Evolutionary conservation across 2,888 invertebrate species (phyloP).

Genomic region (Drosophila cyrtoloma): DNA sequence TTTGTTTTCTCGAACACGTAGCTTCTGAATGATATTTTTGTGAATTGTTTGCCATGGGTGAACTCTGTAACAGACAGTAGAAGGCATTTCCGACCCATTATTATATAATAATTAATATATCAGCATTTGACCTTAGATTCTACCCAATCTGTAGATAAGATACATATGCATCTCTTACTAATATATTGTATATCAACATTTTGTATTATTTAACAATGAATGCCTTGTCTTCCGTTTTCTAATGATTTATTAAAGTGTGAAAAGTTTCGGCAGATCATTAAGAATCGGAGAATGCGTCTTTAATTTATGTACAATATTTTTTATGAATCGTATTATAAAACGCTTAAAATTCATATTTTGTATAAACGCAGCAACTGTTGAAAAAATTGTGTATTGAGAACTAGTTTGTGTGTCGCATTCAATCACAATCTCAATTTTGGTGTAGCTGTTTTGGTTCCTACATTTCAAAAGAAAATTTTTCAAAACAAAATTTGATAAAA

Average conservation of each 20-base stretch:
- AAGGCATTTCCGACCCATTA: conserved; percentile 6
- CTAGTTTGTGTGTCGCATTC: conserved; percentile 15
- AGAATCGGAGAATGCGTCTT: background rate
- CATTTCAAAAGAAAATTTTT: conserved; percentile 43
- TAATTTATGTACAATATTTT: background rate
- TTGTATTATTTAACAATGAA: background rate
- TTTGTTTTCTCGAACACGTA: conserved; percentile 11
- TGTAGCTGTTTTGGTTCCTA: conserved; percentile 44
- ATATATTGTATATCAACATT: background rate
- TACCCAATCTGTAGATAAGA: background rate
- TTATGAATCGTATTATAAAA: background rate
- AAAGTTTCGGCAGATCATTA: background rate
- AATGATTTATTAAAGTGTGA: conserved; percentile 3
- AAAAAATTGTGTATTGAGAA: background rate
- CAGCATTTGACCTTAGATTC: background rate
- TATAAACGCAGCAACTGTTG: conserved; percentile 37
- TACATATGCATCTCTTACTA: background rate
- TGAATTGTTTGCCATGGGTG: background rate
- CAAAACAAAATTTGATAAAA: conserved; percentile 31
- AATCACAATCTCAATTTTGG: conserved; percentile 39
- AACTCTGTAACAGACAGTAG: conserved; percentile 10
- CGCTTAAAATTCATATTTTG: background rate
- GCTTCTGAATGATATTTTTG: conserved; percentile 43
- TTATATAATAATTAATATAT: background rate
- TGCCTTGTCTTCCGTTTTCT: background rate